A percentile compares a stretch with the other conserved stretches of the same genome.
phyloP scores from a whole-genome alignment of 2,888 invertebrate genomes.

The Dolichomitus sp. region DNA sequence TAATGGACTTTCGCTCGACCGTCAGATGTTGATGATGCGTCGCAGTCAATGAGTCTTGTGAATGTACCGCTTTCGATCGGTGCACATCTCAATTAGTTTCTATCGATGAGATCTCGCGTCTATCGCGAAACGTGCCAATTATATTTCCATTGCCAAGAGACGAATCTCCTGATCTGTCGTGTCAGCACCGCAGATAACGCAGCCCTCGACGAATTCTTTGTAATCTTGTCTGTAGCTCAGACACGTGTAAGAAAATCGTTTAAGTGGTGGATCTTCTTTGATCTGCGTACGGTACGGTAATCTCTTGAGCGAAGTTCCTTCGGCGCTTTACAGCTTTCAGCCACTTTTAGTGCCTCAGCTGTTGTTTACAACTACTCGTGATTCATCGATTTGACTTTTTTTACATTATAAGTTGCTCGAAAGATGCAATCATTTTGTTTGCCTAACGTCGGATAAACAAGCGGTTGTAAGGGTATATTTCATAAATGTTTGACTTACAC shows the following conservation, averaged over 20 bases:
- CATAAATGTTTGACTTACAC: no score
- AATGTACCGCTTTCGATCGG: background rate
- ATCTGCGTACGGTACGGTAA: background rate
- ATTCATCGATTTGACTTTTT: no score
- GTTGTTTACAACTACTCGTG: background rate
- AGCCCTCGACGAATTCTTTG: background rate
- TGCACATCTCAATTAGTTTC: background rate
- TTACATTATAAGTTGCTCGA: no score
- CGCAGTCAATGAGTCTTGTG: background rate
- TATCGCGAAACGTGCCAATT: background rate
- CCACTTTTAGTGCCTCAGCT: background rate
- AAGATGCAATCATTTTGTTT: no score
- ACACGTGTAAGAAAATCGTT: constrained; percentile 5
- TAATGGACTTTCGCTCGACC: background rate
- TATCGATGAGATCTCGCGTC: background rate
- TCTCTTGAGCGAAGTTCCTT: background rate
- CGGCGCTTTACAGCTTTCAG: background rate
- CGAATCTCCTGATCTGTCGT: background rate
- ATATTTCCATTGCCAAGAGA: constrained; percentile 21
- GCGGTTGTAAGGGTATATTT: background rate
- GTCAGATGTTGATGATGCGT: background rate
- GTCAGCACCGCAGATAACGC: background rate
- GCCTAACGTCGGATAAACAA: background rate
- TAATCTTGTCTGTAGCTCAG: background rate
- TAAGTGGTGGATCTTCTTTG: background rate